Base-by-base conservation (phyloP, 2,113 vertebrate species). In the Lophius piscatorius region DNA sequence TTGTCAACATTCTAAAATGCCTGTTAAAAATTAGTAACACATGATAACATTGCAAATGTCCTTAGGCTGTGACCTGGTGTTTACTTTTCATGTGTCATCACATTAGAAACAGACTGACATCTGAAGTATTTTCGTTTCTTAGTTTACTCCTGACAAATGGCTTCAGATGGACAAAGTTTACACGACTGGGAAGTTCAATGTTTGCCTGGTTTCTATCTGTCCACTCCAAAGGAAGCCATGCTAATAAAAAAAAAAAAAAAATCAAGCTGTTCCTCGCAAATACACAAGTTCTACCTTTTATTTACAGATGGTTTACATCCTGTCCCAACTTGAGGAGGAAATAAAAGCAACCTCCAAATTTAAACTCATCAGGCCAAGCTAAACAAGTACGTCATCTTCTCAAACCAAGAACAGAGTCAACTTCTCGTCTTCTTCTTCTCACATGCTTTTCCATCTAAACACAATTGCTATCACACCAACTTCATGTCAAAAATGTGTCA, bases 121-220 rank as follows among this genome's bases (percentile, higher is more conserved):
- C 23, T 38, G 28, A 63, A 70, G 56, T 58, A 26, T 50, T 70
- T 67, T 50, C 2, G 2, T 56, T 68, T 64, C 45, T 52, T 49
- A 56, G 52, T 21, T 45, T 11, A 44, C 47, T 55, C 14, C 23
- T 72, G 40, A 87, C 49, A 50, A 72, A 83, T 38, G 49, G 46
- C 50, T 60, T 36, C 33, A 47, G 34, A 6, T 45, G 3, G 22
- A 42, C 56, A 36, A 65, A 18, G 81, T 83, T 82, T 83, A 85
- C 76, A 80, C 8, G 28, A 71, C 14, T 5, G 24, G 69, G 74
- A 88, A 71, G 77, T 59, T 54, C 36, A 13, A 1, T 22, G 66
- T 62, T 29, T 46, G 63, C 29, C 74, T 84, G 69, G 62, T 63
- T 68, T 64, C 34, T 24, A 9, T 81, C 74, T 47, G 22, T 59